Evolutionary conservation across 2,888 invertebrate species (phyloP).

Genomic region (Oligia strigilis): DNA sequence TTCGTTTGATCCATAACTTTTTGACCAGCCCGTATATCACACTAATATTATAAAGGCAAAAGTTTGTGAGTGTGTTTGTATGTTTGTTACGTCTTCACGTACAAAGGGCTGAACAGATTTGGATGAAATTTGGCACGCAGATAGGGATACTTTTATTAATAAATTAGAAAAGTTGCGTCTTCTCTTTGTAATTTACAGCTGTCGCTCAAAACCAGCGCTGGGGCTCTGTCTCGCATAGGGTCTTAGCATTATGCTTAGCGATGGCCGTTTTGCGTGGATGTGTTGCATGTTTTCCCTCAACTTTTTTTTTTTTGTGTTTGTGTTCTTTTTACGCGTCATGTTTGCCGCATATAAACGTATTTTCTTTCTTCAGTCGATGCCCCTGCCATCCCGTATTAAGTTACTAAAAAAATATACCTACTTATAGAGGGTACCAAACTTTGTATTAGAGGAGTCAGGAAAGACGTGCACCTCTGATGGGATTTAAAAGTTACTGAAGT

Average conservation of each 20-base stretch:
- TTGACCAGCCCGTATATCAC: too few relatives aligned
- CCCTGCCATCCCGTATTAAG: not conserved
- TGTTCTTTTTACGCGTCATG: not conserved
- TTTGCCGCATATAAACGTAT: not conserved
- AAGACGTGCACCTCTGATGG: slow-evolving; percentile 43
- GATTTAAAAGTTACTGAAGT: slow-evolving; percentile 44
- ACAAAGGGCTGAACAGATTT: too few relatives aligned
- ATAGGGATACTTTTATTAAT: too few relatives aligned
- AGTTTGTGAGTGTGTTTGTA: too few relatives aligned
- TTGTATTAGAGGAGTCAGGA: slow-evolving; percentile 21
- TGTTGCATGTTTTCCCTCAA: not conserved
- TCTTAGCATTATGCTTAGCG: not conserved
- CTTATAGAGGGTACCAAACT: slow-evolving; percentile 2
- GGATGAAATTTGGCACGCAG: too few relatives aligned
- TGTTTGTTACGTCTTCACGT: too few relatives aligned
- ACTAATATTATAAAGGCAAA: too few relatives aligned
- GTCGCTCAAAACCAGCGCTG: not conserved
- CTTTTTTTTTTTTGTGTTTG: not conserved
- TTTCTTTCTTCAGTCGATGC: not conserved
- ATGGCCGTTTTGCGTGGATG: not conserved
- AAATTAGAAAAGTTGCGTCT: not conserved
- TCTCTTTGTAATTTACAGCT: not conserved
- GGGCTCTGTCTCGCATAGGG: not conserved
- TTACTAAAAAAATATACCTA: not conserved
- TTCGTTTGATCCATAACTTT: too few relatives aligned